phyloP scores from a whole-genome alignment of 1,140 invertebrate genomes.

The Hypothenemus hampei region DNA sequence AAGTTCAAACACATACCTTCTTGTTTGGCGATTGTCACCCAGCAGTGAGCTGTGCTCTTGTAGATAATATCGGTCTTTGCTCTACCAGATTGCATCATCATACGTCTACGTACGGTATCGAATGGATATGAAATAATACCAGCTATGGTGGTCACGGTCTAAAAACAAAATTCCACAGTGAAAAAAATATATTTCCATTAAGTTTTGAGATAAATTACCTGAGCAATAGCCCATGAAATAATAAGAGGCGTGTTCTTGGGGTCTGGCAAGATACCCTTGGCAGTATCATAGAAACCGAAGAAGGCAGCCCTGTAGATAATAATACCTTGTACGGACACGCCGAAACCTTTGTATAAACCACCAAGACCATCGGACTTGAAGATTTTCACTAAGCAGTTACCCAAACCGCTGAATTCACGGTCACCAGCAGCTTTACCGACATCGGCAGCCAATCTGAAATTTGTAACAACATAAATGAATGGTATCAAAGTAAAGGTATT shows the following conservation, averaged over 20 bases:
- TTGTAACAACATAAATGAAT: background rate
- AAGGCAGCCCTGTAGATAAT: slow-evolving; percentile 86
- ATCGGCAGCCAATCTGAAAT: slow-evolving; percentile 69
- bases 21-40: slow-evolving; percentile 60
- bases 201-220: slow-evolving; percentile 50
- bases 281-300: slow-evolving; percentile 91
- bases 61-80: slow-evolving; percentile 63
- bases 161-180: slow-evolving; percentile 25
- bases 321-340: slow-evolving; percentile 85
- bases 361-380: slow-evolving; percentile 74
- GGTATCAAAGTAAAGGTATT: too few species aligned
- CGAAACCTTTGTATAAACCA: slow-evolving; percentile 86
- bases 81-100: slow-evolving; percentile 84
- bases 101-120: slow-evolving; percentile 83
- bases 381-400: slow-evolving; percentile 79
- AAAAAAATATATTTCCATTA: background rate
- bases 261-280: slow-evolving; percentile 81
- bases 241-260: slow-evolving; percentile 74
- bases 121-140: slow-evolving; percentile 79
- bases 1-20: slow-evolving; percentile 50
- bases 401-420: slow-evolving; percentile 78
- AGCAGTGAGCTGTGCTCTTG: slow-evolving; percentile 69
- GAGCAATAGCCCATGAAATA: slow-evolving; percentile 77
- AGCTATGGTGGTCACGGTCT: slow-evolving; percentile 45
- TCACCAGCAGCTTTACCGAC: slow-evolving; percentile 68